These are phyloP conservation scores for Sialia sialis DNA, from an alignment of 2,113 vertebrate genomes.

Conservation along the genomic window DNA sequence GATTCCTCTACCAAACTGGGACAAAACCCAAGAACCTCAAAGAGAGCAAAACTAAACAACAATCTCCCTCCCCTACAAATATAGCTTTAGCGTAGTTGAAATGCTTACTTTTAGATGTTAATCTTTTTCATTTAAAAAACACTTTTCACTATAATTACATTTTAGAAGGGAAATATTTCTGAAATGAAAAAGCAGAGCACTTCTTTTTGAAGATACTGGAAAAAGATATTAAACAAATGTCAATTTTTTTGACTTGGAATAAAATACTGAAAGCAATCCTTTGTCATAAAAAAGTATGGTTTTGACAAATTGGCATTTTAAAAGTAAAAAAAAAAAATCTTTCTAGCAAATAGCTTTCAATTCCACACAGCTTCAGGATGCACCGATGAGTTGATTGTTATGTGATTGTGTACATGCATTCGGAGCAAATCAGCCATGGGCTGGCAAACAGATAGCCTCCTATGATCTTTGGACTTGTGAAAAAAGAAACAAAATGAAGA, in stretches of 20 bases:
- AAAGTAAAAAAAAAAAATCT: not conserved
- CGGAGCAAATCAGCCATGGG: not conserved
- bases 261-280: not conserved
- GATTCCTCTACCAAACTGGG: not conserved
- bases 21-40: not conserved
- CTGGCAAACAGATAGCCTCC: not conserved
- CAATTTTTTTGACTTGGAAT: not conserved
- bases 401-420: not conserved
- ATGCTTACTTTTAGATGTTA: not conserved
- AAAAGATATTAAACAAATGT: conserved; percentile 1
- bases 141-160: not conserved
- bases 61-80: accelerated
- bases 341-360: not conserved
- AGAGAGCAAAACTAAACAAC: not conserved
- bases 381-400: not conserved
- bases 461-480: not conserved
- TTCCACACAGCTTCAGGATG: not conserved
- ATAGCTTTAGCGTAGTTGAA: not conserved
- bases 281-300: not conserved
- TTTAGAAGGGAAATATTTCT: not conserved
- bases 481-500: not conserved
- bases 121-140: not conserved
- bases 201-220: not conserved
- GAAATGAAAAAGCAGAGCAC: not conserved
- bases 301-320: not conserved